Conservation (phyloP, 2,113 vertebrate genomes). For the Procavia capensis region DNA sequence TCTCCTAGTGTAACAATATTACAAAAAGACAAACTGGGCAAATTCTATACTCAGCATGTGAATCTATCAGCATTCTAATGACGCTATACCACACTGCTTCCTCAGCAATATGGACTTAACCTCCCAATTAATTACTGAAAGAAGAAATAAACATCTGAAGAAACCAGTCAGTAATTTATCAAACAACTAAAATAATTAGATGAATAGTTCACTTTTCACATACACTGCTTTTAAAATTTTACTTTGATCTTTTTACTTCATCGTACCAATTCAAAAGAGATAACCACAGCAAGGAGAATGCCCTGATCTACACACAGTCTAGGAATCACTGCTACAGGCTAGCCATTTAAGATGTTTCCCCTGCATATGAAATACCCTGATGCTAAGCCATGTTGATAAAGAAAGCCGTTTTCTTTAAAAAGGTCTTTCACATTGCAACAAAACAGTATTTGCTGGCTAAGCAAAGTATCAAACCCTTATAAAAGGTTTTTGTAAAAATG, state of each 20-base stretch:
- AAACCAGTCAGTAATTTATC: constrained; percentile 11
- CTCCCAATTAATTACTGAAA: constrained; percentile 48
- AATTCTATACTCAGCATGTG: constrained; percentile 68
- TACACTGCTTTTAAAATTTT: constrained; percentile 31
- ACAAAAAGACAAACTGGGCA: constrained; percentile 74
- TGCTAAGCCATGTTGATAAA: background rate
- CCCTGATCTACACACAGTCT: background rate
- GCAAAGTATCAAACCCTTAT: constrained; percentile 25
- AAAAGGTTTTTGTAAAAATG: constrained; percentile 52
- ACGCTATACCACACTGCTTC: background rate
- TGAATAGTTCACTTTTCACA: constrained; percentile 21
- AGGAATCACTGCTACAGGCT: constrained; percentile 32
- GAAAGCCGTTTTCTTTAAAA: constrained; percentile 13
- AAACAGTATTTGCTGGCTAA: background rate
- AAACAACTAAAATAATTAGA: background rate
- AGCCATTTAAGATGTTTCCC: background rate
- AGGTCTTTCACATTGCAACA: background rate
- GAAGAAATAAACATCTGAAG: constrained; percentile 46
- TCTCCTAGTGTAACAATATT: constrained; percentile 66
- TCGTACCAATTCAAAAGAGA: constrained; percentile 37
- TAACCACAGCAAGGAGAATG: background rate
- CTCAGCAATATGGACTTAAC: constrained; percentile 59
- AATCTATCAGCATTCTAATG: constrained; percentile 54
- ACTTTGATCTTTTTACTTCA: constrained; percentile 13
- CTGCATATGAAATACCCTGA: constrained; percentile 3